Conservation (phyloP, 2,888 invertebrate species). For the Urechis unicinctus region DNA sequence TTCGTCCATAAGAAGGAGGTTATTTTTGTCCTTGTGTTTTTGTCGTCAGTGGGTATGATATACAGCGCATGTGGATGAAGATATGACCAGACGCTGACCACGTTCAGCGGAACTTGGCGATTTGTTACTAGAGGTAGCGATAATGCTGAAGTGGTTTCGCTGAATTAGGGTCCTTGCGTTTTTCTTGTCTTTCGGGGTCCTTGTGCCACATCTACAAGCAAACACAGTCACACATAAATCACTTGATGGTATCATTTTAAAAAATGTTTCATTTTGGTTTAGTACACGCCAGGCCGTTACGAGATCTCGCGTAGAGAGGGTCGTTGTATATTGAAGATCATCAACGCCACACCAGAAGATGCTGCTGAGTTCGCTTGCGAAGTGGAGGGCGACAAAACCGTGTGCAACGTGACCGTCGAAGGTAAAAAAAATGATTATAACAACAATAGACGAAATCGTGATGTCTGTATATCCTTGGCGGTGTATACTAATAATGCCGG, state of each 20-base stretch:
- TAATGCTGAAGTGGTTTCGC: too few relatives aligned
- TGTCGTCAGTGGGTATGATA: neutral
- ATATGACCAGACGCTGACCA: neutral
- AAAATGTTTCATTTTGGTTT: conserved; percentile 10
- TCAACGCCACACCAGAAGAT: conserved; percentile 74
- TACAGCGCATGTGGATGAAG: neutral
- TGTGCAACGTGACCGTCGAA: conserved; percentile 35
- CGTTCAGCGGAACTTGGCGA: too few relatives aligned
- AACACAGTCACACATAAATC: too few relatives aligned
- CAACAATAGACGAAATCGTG: neutral
- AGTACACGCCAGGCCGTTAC: conserved; percentile 61
- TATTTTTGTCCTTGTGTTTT: too few relatives aligned
- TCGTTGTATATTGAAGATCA: conserved; percentile 79
- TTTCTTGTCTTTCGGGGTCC: too few relatives aligned
- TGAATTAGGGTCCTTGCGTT: too few relatives aligned
- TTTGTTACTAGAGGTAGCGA: too few relatives aligned
- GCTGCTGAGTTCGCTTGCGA: conserved; percentile 83
- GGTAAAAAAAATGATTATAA: too few relatives aligned
- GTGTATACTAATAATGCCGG: neutral
- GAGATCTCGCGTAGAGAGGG: conserved; percentile 64
- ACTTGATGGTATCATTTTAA: too few relatives aligned
- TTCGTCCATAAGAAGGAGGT: too few relatives aligned
- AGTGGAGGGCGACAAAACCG: conserved; percentile 50
- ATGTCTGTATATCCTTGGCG: neutral
- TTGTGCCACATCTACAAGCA: too few relatives aligned